Evolutionary conservation across 2,888 invertebrate genomes (phyloP).

Genomic region (Andrena camellia): DNA sequence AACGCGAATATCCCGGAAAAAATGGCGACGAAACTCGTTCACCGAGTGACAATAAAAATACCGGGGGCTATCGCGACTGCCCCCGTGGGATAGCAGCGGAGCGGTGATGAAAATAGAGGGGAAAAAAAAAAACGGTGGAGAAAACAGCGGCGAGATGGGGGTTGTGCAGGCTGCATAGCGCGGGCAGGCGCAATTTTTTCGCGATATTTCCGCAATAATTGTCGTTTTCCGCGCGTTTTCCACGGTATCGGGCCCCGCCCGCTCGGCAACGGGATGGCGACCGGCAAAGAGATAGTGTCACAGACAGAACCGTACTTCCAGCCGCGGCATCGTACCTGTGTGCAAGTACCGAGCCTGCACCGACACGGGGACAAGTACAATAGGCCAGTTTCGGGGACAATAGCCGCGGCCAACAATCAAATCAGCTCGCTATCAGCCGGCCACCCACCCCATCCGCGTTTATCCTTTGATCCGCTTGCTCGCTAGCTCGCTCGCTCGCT

Average conservation of each 20-base stretch:
- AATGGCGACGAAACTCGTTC: conserved; percentile 35
- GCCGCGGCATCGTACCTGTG: conserved; percentile 64
- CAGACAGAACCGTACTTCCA: conserved; percentile 70
- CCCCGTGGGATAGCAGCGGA: background rate
- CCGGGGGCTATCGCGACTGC: background rate
- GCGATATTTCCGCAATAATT: conserved; percentile 71
- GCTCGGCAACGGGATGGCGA: conserved; percentile 56
- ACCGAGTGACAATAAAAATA: conserved; percentile 38
- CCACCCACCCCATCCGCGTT: conserved; percentile 71
- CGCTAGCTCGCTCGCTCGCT: conserved; percentile 75
- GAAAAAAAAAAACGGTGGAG: background rate
- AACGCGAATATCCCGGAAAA: background rate
- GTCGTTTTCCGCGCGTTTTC: conserved; percentile 51
- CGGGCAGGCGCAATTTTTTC: conserved; percentile 62
- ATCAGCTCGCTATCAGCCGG: conserved; percentile 83
- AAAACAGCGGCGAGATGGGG: background rate
- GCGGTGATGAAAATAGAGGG: no score
- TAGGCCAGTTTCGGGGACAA: conserved; percentile 81
- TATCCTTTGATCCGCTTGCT: conserved; percentile 78
- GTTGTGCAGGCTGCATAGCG: background rate
- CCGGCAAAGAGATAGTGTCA: conserved; percentile 78
- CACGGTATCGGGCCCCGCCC: conserved; percentile 41
- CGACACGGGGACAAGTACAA: conserved; percentile 74
- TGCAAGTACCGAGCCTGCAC: conserved; percentile 67
- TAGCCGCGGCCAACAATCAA: conserved; percentile 84